Evolutionary conservation across 2,888 invertebrate species (phyloP), one percentile per base, ranked within the genome.

Genomic region (Patella pellucida): DNA sequence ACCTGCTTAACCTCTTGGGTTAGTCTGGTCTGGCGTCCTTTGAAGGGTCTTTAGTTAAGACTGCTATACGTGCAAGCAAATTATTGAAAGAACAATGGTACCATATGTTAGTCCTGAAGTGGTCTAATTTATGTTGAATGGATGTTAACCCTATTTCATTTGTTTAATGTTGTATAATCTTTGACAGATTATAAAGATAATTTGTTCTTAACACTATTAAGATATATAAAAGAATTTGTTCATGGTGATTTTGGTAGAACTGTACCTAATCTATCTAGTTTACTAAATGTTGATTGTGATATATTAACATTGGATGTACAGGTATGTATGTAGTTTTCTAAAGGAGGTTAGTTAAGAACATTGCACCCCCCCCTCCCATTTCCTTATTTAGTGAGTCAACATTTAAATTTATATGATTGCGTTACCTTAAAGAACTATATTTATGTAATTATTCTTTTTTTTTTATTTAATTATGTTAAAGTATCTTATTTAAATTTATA

Each of bases 161-260:
- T 9, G 41, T 41, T 41, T 41, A 7, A 41, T 41, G 41, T 41
- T 41, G 41, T 41, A 31, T 7, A 31, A 31, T 31, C 31, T 31
- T 31, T 31, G 31, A 31, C 31, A 41, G 41, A 5, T 41, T 9
- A 41, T 41, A 41, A 41, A 41, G 4, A 62, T n/a, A 62, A 68
- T 27, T 74, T 69, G 71, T 76, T 77, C 80, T 83, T 72, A 81
- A 78, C 69, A 67, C 2, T 71, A 51, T n/a, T n/a, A 9, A 91
- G 90, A 7, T 99, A 99, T 90, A 94, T 99, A 1, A 99, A 99
- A 92, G 99, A 99, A 92, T 96, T 99, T 92, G 95, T 96, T 27
- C 97, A 99, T 92, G 97, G 98, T 3, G 99, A 99, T 92, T 95
- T 98, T 89, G 95, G 96, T 1, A 93, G 99, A 83, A 97, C 97